Conservation (phyloP, 2,113 vertebrate species). For the Narcine bancroftii region DNA sequence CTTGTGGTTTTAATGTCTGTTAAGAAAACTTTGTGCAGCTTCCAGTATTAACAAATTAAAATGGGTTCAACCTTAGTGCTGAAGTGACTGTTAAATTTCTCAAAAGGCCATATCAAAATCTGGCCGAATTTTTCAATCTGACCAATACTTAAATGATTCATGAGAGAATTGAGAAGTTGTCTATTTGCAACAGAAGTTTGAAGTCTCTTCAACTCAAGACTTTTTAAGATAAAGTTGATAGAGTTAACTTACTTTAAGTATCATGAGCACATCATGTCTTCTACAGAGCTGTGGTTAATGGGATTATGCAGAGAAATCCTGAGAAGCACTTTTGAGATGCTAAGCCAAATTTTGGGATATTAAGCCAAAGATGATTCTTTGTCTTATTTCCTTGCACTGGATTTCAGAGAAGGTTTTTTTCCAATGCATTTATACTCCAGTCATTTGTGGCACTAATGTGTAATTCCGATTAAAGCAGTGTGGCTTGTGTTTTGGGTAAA, state of each 20-base stretch:
- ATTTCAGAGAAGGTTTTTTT: no score
- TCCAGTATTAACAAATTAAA: neutral
- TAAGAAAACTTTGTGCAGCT: neutral
- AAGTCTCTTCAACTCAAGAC: neutral
- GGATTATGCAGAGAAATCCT: neutral
- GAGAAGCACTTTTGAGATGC: no score
- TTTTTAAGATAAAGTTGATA: neutral
- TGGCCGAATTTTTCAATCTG: neutral
- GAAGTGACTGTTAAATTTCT: slow-evolving; percentile 6
- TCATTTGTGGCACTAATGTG: neutral
- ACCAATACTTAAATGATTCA: neutral
- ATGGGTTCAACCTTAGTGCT: neutral
- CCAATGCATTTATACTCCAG: neutral
- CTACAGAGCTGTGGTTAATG: neutral
- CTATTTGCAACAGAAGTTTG: neutral
- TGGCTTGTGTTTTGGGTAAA: neutral
- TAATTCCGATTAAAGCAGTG: neutral
- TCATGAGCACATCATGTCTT: neutral
- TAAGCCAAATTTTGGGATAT: neutral
- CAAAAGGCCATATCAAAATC: neutral
- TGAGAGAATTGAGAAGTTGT: neutral
- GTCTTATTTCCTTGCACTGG: neutral
- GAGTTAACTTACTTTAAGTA: no score
- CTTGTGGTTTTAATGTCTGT: neutral
- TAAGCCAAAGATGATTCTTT: neutral